phyloP scores from a whole-genome alignment of 2,113 vertebrate genomes.

The Tympanuchus pallidicinctus region DNA sequence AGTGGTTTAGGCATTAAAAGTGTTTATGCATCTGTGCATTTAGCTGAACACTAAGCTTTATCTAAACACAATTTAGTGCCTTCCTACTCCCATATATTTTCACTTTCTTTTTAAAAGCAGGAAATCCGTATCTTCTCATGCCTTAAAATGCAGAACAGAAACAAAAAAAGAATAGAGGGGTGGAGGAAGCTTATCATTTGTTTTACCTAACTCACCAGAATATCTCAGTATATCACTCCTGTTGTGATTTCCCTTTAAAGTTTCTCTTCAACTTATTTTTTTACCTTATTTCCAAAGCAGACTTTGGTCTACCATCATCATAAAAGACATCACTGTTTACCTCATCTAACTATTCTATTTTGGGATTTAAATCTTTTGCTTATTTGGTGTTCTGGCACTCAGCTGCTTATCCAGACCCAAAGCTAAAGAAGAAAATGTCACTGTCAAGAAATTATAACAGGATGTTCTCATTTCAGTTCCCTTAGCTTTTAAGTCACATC shows the following conservation, averaged over 20 bases:
- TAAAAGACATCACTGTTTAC: background rate
- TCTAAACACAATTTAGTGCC: constrained; percentile 44
- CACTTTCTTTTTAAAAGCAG: constrained; percentile 59
- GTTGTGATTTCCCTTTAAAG: background rate
- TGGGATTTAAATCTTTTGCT: background rate
- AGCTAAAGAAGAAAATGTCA: background rate
- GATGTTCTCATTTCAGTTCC: background rate
- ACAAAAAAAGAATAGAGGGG: background rate
- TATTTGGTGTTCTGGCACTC: background rate
- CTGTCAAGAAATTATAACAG: background rate
- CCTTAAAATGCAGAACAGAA: constrained; percentile 3
- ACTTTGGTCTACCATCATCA: background rate
- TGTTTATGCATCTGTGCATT: constrained; percentile 68
- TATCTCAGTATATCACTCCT: background rate
- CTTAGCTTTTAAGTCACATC: background rate
- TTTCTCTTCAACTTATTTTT: background rate
- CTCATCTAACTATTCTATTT: background rate
- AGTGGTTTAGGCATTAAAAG: constrained; percentile 37
- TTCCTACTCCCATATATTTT: constrained; percentile 62
- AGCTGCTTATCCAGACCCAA: background rate
- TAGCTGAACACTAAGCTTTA: constrained; percentile 43
- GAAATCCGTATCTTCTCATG: constrained; percentile 48
- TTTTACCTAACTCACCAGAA: background rate
- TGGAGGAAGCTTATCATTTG: background rate
- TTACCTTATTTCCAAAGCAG: background rate